These are phyloP conservation scores for Gambusia holbrooki DNA, from an alignment of 2,113 vertebrate species.

Conservation along the genomic window DNA sequence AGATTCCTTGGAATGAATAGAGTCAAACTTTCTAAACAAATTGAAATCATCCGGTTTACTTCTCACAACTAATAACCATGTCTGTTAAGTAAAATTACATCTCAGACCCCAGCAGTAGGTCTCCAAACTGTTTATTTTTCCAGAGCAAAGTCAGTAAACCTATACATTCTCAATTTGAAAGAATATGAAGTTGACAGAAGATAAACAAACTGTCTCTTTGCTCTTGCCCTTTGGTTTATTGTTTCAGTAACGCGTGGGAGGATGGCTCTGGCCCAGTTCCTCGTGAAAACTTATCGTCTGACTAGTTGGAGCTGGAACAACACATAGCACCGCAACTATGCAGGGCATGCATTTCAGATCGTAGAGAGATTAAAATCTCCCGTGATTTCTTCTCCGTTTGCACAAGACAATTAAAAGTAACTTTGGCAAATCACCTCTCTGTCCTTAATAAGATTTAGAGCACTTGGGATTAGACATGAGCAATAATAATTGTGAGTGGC, in stretches of 20 bases:
- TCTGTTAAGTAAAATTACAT: not conserved
- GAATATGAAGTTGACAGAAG: conserved; percentile 12
- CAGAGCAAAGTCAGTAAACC: conserved; percentile 11
- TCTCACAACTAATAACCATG: not conserved
- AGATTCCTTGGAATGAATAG: not conserved
- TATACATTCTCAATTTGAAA: not conserved
- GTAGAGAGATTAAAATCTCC: conserved; percentile 16
- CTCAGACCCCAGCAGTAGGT: not conserved
- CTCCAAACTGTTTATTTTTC: not conserved
- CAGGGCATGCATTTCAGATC: conserved; percentile 24
- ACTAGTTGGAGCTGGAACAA: conserved; percentile 36
- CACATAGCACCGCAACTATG: conserved; percentile 27
- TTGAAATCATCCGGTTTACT: not conserved
- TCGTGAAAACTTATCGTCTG: conserved; percentile 17
- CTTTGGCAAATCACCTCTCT: conserved; percentile 28
- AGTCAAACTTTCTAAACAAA: not conserved
- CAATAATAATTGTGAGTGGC: conserved; percentile 27
- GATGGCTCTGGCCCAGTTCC: conserved; percentile 9
- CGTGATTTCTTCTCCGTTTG: conserved; percentile 10
- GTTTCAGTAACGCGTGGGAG: conserved; percentile 9
- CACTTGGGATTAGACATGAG: conserved; percentile 22
- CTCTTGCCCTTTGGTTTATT: conserved; percentile 28
- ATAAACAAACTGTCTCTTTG: conserved; percentile 12
- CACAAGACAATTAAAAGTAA: conserved; percentile 21
- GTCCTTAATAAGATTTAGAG: conserved; percentile 38